Evolutionary conservation across 2,113 vertebrate genomes (phyloP), one percentile per base, ranked within the genome.

Genomic region (Lampris megalopsis): DNA sequence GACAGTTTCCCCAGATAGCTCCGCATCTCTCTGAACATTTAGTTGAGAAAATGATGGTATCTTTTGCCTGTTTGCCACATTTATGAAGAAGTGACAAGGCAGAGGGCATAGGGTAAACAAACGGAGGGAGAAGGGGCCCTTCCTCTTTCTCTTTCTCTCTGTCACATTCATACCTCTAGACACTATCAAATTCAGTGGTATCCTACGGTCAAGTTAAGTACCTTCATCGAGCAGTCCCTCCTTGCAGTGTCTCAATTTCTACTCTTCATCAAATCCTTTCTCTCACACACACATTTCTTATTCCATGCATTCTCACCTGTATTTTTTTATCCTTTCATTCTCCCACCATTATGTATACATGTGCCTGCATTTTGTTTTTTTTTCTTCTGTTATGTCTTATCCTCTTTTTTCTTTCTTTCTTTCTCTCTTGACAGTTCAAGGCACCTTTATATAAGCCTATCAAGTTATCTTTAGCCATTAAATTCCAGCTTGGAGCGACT

Each of bases 371-470:
- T 54, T 52, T 77, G 56, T 6, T 54, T 72, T 50, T 71, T 1
- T 11, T 13, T 2, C 6, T 60, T 24, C 64, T 5, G 2, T 49
- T 60, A 50, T 72, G 57, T 64, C 6, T 78, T 68, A 83, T 71
- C 70, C 58, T 38, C 10, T 74, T 77, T 80, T 48, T 59, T 57
- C 4, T 57, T 35, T 57, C 54, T 56, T 69, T 45, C 59, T 9
- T 50, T 84, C 56, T 50, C 49, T 53, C 10, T 37, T 40, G 71
- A 85, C 83, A 83, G 82, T 82, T 79, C 57, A 68, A 80, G 73
- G 68, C 59, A 42, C 59, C 4, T 0, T 77, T 13, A 13, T 50
- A 53, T 71, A 62, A 54, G 5, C 59, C 58, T n/a, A 40, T 52
- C 72, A 35, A 63, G 74, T 72, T 67, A 68, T 54, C 76, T 75